Percentiles rank a stretch among this genome's conserved stretches.
Evolutionary conservation across 2,797 vertebrate genomes (phyloP).

Genomic region (Rhadinocentrus ornatus): DNA sequence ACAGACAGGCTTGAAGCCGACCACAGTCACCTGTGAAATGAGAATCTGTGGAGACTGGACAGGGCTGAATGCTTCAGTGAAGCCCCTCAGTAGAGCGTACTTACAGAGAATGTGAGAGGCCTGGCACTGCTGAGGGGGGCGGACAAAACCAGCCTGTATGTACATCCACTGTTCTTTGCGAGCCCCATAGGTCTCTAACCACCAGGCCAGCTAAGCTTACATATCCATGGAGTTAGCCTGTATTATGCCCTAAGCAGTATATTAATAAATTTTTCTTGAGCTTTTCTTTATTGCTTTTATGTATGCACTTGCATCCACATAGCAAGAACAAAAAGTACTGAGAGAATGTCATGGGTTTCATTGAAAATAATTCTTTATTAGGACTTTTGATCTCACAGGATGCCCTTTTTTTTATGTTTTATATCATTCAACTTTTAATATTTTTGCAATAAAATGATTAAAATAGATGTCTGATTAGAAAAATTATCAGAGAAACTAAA

Average conservation of each 20-base stretch:
- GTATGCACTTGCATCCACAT: slow-evolving; percentile 48
- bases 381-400: slow-evolving; percentile 64
- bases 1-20: slow-evolving; percentile 76
- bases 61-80: slow-evolving; percentile 76
- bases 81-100: slow-evolving; percentile 74
- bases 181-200: slow-evolving; percentile 68
- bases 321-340: slow-evolving; percentile 39
- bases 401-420: slow-evolving; percentile 80
- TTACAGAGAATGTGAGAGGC: slow-evolving; percentile 76
- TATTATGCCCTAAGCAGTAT: slow-evolving; percentile 55
- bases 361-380: slow-evolving; percentile 71
- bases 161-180: slow-evolving; percentile 72
- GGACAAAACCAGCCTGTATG: slow-evolving; percentile 71
- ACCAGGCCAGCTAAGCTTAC: slow-evolving; percentile 70
- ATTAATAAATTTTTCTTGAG: slow-evolving; percentile 55
- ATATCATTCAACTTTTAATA: slow-evolving; percentile 81
- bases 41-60: slow-evolving; percentile 80
- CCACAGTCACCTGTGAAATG: slow-evolving; percentile 87
- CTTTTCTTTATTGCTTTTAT: slow-evolving; percentile 55
- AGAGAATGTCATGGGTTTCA: slow-evolving; percentile 44
- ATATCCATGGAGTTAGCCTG: slow-evolving; percentile 66
- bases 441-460: slow-evolving; percentile 79
- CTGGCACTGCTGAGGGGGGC: slow-evolving; percentile 64
- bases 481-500: slow-evolving; percentile 53
- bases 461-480: slow-evolving; percentile 59